Base-by-base conservation (phyloP, 2,797 vertebrate species). In the Onychomys torridus region DNA sequence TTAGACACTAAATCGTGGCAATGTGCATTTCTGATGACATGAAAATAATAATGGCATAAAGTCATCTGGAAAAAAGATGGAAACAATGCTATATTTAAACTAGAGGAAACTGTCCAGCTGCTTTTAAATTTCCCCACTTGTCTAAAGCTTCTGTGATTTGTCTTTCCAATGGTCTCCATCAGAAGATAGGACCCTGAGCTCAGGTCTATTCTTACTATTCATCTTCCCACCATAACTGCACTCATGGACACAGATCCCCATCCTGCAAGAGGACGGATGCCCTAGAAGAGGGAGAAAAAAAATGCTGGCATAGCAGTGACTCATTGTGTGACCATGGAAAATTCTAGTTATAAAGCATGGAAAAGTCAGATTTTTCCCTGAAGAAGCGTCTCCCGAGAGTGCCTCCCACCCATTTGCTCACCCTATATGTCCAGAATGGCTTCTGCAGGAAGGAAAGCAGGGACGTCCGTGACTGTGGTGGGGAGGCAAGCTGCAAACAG, bases 251-350 rank as follows among this genome's bases (percentile, higher is more conserved):
- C 25, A 67, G 55, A 77, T 7, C 12, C 21, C 52, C 52, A 85
- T 91, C 10, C 40, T 91, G n/a, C 10, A 55, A 63, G 10, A 77
- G 23, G 78, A 94, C 77, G 88, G 69, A 59, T 57, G 43, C 21
- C 82, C 55, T n/a, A 55, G 55, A 25, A 12, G 49, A 40, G 27
- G 17, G 11, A 55, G 10, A 3, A 49, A 55, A 55, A 40, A 61
- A 92, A n/a, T 29, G 32, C 55, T 87, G 59, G 25, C 90, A 90
- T 93, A 96, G 78, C 85, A 92, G 78, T 98, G 97, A 97, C 89
- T 98, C 96, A 97, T 61, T 49, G 14, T 37, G n/a, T 84, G 85
- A 89, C 94, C 83, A 43, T 88, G 91, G 92, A 96, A 95, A 97
- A 94, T 97, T 95, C 63, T 94, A 81, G 88, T 95, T 90, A 89